Evolutionary conservation across 2,888 invertebrate genomes (phyloP), one percentile per base, ranked within the genome.

Genomic region (Agrotis segetum): DNA sequence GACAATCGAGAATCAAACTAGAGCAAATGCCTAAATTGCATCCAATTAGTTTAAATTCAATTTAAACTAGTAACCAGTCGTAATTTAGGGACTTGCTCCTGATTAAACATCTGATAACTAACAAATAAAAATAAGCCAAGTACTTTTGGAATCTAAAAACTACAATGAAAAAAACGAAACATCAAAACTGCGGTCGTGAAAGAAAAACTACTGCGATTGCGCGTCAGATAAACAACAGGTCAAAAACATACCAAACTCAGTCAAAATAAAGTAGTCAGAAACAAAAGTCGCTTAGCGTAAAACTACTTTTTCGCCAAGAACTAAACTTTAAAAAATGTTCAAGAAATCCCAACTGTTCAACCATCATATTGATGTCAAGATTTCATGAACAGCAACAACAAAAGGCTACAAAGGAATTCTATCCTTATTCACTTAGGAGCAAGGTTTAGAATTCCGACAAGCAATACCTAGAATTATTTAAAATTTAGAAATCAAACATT

Each of bases 401-500:
- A 40, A 52, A 55, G 14, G 14, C 70, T 61, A 79, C 58, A 67
- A 65, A 16, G 55, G 61, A 82, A 84, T 86, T 81, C 62, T 7
- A 16, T 66, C 76, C 52, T 71, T 73, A 83, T 88, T 84, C 34
- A 29, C 50, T 75, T 56, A 81, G 19, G 49, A 87, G 87, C 82
- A 83, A 60, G 58, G 67, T 68, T 67, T 55, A 85, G 66, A 90
- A 84, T 86, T 78, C 67, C 9, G 53, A 65, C 9, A 67, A 60
- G 50, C 49, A 50, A 67, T 64, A 71, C 76, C 68, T 47, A 74
- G 44, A 67, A 46, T 21, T 24, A 34, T 44, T 34, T 40, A 29
- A 6, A 61, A 72, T 59, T 55, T 6, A 17, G 7, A 17, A 81
- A 70, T 90, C 80, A 93, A 19, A 91, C 81, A 9, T 88, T 87